Base-by-base conservation (phyloP, 2,797 vertebrate species). In the Coendou prehensilis region DNA sequence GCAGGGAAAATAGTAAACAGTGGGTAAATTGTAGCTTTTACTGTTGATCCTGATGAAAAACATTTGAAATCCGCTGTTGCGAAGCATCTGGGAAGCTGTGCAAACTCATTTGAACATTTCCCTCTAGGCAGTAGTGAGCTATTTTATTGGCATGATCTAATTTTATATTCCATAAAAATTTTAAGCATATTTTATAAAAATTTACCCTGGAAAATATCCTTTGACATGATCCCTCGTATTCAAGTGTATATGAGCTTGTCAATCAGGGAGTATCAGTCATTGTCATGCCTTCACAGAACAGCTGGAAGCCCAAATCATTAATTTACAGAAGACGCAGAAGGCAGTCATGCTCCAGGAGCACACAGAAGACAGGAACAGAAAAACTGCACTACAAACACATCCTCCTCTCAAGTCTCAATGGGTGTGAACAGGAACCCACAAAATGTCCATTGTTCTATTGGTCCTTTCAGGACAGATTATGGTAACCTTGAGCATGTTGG, bases 41-140 rank as follows among this genome's bases (percentile, higher is more conserved):
- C 5, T 90, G 15, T 47, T 78, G 47, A 61, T 92, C 22, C 54
- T 91, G 47, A 47, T 73, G 50, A 83, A 94, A 91, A 89, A 28
- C 17, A 57, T 93, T 95, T 93, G 61, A 81, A 89, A 94, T 13
- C 20, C 52, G 64, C 23, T 54, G 30, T 88, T 56, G 61, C n/a
- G 37, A 54, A 92, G 41, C 5, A 28, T 63, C 33, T 75, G 50
- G n/a, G 56, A 71, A 95, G n/a, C 50, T 87, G 28, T 87, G 37
- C 78, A 92, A 95, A 93, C 67, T 95, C 69, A 89, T 91, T 86
- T 94, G 76, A 52, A 69, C 89, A 91, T 76, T 96, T 80, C 45
- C 63, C 76, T 59, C 2, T 71, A 88, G 91, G 78, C 54, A 94
- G 92, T 22, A n/a, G 9, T 81, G 69, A 96, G 37, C n/a, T 92